Conservation (phyloP, 1,140 invertebrate species). For the Lasaia peninsularis region DNA sequence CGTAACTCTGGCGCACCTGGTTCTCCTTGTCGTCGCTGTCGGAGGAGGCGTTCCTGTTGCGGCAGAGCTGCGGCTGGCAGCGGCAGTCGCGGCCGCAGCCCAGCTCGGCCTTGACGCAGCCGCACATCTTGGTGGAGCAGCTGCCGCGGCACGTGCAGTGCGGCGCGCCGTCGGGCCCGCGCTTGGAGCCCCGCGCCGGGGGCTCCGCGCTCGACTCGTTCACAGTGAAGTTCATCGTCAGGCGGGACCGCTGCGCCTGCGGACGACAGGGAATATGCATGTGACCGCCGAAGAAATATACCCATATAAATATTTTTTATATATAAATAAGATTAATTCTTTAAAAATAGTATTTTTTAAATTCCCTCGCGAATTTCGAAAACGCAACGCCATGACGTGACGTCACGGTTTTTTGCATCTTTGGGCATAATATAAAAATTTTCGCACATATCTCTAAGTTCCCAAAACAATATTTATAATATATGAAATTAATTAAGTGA, state of each 20-base stretch:
- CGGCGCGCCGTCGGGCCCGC: slow-evolving; percentile 73
- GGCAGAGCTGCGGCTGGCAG: slow-evolving; percentile 74
- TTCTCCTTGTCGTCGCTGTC: slow-evolving; percentile 66
- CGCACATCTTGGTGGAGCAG: slow-evolving; percentile 78
- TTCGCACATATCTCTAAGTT: no score
- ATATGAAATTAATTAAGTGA: no score
- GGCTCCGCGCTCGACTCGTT: slow-evolving; percentile 18
- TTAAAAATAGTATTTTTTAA: no score
- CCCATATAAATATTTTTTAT: no score
- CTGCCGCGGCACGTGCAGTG: slow-evolving; percentile 80
- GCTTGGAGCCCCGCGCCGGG: slow-evolving; percentile 54
- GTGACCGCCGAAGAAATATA: no score
- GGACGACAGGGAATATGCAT: no score
- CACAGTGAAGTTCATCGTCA: slow-evolving; percentile 59
- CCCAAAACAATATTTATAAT: no score
- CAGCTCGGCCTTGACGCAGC: slow-evolving; percentile 75
- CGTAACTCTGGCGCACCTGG: slow-evolving; percentile 26
- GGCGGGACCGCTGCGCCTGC: slow-evolving; percentile 56
- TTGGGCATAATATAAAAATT: no score
- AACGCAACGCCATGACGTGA: no score
- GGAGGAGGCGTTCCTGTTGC: slow-evolving; percentile 62
- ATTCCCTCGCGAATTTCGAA: no score
- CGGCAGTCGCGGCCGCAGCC: slow-evolving; percentile 75
- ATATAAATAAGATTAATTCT: no score
- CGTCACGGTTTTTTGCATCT: no score